Conservation (phyloP, 2,113 vertebrate genomes). For the Gasterosteus aculeatus region DNA sequence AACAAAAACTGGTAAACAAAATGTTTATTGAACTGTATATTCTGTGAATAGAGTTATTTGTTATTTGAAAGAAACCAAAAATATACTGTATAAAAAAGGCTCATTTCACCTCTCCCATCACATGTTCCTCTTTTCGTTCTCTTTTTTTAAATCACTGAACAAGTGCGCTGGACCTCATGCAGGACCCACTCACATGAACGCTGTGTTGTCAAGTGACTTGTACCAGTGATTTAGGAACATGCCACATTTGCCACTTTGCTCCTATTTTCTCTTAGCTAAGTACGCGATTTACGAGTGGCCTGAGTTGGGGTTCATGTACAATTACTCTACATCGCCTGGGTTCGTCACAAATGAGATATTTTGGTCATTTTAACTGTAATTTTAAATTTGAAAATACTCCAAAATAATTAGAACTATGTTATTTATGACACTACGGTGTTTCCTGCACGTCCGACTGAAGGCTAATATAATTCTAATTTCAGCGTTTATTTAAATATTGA, state of each 20-base stretch:
- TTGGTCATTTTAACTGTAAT: not conserved
- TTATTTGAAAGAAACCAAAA: slow-evolving; percentile 74
- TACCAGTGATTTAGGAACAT: not conserved
- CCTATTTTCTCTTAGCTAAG: not conserved
- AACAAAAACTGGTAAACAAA: slow-evolving; percentile 49
- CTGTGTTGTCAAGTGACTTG: too few relatives aligned
- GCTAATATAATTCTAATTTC: not conserved
- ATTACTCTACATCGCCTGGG: not conserved
- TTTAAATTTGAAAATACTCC: not conserved
- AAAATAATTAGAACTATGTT: not conserved
- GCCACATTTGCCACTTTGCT: not conserved
- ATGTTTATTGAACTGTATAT: slow-evolving; percentile 73
- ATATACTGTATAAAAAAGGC: slow-evolving; percentile 63
- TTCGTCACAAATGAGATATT: not conserved
- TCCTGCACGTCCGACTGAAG: not conserved
- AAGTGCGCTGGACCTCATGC: slow-evolving; percentile 25
- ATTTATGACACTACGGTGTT: not conserved
- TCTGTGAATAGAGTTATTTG: slow-evolving; percentile 77
- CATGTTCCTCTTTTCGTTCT: slow-evolving; percentile 16
- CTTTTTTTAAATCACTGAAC: slow-evolving; percentile 40
- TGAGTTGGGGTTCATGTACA: not conserved
- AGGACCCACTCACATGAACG: not conserved
- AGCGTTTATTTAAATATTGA: not conserved
- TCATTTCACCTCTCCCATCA: slow-evolving; percentile 56
- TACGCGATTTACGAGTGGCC: not conserved